Conservation (phyloP, 2,113 vertebrate species). For the Pangasianodon gigas region DNA sequence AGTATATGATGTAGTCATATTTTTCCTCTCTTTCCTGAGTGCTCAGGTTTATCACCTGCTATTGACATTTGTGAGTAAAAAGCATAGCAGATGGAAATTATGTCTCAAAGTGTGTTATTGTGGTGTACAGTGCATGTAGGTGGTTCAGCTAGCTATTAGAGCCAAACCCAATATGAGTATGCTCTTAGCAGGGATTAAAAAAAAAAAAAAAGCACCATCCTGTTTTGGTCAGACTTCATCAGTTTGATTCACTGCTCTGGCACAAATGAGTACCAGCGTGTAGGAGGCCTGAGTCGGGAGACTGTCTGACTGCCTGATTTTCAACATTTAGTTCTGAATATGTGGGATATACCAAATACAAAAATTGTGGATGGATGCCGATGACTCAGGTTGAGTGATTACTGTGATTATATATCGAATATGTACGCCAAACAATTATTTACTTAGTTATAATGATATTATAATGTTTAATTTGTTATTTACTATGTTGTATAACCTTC, state of each 20-base stretch:
- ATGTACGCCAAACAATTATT: neutral
- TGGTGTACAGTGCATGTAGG: neutral
- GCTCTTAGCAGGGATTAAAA: neutral
- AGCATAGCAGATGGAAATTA: neutral
- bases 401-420: neutral
- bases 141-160: neutral
- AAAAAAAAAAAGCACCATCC: neutral
- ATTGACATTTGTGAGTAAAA: neutral
- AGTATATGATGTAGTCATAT: neutral
- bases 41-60: neutral
- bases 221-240: conserved; percentile 2
- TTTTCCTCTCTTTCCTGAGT: neutral
- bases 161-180: neutral
- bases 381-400: neutral
- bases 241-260: conserved; percentile 1
- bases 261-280: neutral
- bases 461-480: neutral
- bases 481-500: neutral
- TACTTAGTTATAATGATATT: neutral
- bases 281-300: neutral
- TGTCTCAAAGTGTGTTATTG: neutral
- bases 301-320: neutral
- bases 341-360: neutral
- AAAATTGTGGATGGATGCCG: neutral
- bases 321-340: neutral